These are phyloP conservation scores for Brachionus angularis DNA, from an alignment of 1,140 invertebrate genomes.

Conservation along the genomic window DNA sequence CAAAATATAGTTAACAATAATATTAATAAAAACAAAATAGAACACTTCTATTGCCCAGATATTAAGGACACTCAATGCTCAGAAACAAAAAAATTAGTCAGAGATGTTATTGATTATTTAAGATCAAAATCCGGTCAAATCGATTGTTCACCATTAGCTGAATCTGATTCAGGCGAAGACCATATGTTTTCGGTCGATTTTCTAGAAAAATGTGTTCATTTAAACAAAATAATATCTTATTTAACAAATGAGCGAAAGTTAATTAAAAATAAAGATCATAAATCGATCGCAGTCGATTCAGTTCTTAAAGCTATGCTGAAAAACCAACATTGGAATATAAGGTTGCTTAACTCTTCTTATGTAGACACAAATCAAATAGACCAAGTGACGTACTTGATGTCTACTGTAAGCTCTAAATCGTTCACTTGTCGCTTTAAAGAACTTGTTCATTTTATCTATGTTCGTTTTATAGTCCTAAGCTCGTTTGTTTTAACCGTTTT, in stretches of 20 bases:
- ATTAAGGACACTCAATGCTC: slow-evolving; percentile 34
- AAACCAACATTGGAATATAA: slow-evolving; percentile 37
- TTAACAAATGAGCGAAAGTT: background rate
- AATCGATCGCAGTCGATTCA: background rate
- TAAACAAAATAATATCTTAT: slow-evolving; percentile 19
- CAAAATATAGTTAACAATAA: too few relatives aligned
- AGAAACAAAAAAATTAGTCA: slow-evolving; percentile 9
- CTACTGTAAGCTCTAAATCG: slow-evolving; percentile 12
- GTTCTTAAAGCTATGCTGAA: background rate
- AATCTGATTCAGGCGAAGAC: background rate
- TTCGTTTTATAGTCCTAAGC: slow-evolving; percentile 2
- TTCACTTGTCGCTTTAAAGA: slow-evolving; percentile 18
- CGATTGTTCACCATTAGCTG: slow-evolving; percentile 8
- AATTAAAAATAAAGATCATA: background rate
- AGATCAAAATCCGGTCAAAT: slow-evolving; percentile 19
- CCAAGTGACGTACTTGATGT: slow-evolving; percentile 17
- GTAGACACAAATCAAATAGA: slow-evolving; percentile 21
- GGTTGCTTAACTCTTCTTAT: slow-evolving; percentile 5
- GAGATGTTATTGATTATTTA: slow-evolving; percentile 33
- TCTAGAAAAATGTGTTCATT: slow-evolving; percentile 38
- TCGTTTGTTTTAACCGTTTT: background rate
- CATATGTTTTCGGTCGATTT: background rate
- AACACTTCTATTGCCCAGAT: slow-evolving; percentile 15
- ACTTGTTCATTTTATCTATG: slow-evolving; percentile 26
- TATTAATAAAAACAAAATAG: background rate